These are phyloP conservation scores for Cephus spinipes DNA, from an alignment of 2,888 invertebrate genomes.

Conservation along the genomic window DNA sequence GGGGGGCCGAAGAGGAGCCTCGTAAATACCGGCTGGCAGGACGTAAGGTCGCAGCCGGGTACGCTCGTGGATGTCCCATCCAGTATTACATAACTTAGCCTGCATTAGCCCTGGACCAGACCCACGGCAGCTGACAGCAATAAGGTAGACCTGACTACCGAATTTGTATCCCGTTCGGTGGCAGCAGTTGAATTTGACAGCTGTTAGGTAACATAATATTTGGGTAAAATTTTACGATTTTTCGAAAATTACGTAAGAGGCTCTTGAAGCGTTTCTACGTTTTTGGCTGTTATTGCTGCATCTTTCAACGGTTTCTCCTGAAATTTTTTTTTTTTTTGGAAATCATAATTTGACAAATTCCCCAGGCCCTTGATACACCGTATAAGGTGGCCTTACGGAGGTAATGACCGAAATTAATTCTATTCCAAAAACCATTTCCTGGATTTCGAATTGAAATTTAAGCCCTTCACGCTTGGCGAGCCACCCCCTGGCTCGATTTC, in stretches of 20 bases:
- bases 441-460: neutral
- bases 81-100: neutral
- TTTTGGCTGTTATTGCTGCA: too few relatives aligned
- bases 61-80: neutral
- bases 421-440: neutral
- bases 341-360: neutral
- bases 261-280: fast-evolving
- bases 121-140: neutral
- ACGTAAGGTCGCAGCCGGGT: neutral
- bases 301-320: fast-evolving
- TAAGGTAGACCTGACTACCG: neutral
- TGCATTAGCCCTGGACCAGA: neutral
- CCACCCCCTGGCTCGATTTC: neutral
- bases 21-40: constrained; percentile 24
- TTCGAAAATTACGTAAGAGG: too few relatives aligned
- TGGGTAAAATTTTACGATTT: neutral
- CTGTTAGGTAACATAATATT: neutral
- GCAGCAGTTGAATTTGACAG: neutral
- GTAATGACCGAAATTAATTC: neutral
- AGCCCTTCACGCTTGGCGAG: neutral
- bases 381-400: neutral
- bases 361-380: too few relatives aligned
- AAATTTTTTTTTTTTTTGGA: too few relatives aligned
- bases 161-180: neutral
- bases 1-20: constrained; percentile 9